phyloP scores from a whole-genome alignment of 2,888 invertebrate genomes.

The Tenthredo mesomela region DNA sequence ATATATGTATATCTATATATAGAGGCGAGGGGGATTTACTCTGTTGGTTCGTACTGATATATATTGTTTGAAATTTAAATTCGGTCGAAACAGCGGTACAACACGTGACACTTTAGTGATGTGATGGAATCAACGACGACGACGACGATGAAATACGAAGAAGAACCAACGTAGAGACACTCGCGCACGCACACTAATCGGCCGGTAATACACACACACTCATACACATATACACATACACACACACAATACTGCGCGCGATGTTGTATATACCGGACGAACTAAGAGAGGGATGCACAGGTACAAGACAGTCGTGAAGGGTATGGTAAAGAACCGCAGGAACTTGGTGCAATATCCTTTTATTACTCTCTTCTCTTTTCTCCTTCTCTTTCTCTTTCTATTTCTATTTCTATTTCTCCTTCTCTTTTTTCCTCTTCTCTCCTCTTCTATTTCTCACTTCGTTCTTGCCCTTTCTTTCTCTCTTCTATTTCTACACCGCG shows the following conservation, averaged over 20 bases:
- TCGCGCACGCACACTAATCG: slow-evolving; percentile 23
- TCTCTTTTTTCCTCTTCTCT: neutral
- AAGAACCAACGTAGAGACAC: slow-evolving; percentile 22
- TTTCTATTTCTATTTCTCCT: slow-evolving; percentile 49
- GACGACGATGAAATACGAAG: slow-evolving; percentile 25
- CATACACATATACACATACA: neutral
- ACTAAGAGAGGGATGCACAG: slow-evolving; percentile 17
- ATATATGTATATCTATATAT: neutral
- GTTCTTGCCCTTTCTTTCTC: too few relatives aligned
- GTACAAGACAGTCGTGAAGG: slow-evolving; percentile 13
- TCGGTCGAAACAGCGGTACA: neutral
- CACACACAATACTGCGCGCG: slow-evolving; percentile 1
- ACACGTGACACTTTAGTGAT: slow-evolving; percentile 44
- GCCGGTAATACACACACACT: neutral
- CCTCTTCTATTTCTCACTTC: too few relatives aligned
- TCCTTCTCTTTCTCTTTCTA: slow-evolving; percentile 50
- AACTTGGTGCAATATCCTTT: slow-evolving; percentile 3
- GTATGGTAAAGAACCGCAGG: slow-evolving; percentile 5
- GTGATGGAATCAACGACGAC: slow-evolving; percentile 32
- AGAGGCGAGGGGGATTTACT: neutral
- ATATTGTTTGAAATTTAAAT: slow-evolving; percentile 18
- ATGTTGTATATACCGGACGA: neutral
- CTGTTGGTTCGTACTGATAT: neutral
- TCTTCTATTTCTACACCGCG: slow-evolving; percentile 40
- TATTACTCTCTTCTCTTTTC: slow-evolving; percentile 44